Base-by-base conservation (phyloP, 1,140 invertebrate species). In the Diabrotica undecimpunctata region DNA sequence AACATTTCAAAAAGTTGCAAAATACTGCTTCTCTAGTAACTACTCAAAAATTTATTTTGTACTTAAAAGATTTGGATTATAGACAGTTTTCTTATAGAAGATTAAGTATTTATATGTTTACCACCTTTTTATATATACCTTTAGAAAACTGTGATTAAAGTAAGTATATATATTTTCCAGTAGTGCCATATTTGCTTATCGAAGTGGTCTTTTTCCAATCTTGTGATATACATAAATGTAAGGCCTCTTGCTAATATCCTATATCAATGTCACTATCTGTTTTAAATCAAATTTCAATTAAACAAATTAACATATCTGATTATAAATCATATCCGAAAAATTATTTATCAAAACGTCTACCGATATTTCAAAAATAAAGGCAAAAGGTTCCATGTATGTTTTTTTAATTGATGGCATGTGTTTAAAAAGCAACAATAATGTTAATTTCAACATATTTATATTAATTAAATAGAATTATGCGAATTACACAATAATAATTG, bases 61-160 rank as follows among this genome's bases (percentile, higher is more conserved):
- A n/a, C n/a, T n/a, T n/a, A n/a, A n/a, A n/a, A n/a, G n/a, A n/a
- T n/a, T n/a, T n/a, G n/a, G 25, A 25, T 25, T 25, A 25, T 25
- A 4, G 25, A 25, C 25, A 25, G 25, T 1, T 25, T 25, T 25
- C 25, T 25, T 25, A 25, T 25, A 25, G 25, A 25, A 25, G 4
- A 25, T 25, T 25, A 25, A 25, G 25, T 25, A 25, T 25, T 25
- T 25, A 25, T 25, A 25, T 25, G 25, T 25, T 25, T 25, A 25
- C 25, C 25, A 25, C 25, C 25, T 25, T 25, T 25, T 25, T 25
- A 25, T 25, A 25, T 25, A 25, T 2, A 54, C 25, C n/a, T 54
- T 54, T 58, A 6, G 56, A 51, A 39, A 60, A 36, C 58, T 60
- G 58, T 60, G 58, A 60, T 60, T 51, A 38, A 14, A 46, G 13